phyloP scores from a whole-genome alignment of 2,888 invertebrate genomes.

The Leptopilina myrica region DNA sequence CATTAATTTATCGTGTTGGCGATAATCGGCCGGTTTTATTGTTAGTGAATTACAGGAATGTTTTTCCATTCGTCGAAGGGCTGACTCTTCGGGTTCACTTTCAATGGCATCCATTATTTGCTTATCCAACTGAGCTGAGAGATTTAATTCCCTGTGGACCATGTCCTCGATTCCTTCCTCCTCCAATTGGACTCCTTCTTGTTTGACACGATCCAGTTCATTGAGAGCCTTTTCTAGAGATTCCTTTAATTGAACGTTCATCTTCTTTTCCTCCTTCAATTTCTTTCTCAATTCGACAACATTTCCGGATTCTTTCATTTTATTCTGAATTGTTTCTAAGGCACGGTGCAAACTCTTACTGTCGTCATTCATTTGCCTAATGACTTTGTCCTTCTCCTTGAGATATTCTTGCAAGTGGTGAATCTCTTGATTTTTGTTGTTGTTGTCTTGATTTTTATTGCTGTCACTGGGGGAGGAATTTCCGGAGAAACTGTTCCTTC shows the following conservation, averaged over 20 bases:
- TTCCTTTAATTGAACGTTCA: conserved; percentile 70
- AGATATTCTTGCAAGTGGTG: conserved; percentile 79
- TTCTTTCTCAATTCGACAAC: conserved; percentile 80
- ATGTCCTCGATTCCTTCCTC: conserved; percentile 71
- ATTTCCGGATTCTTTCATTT: conserved; percentile 79
- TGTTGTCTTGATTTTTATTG: conserved; percentile 72
- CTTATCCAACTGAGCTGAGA: conserved; percentile 80
- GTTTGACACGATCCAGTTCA: conserved; percentile 18
- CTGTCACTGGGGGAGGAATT: conserved; percentile 64
- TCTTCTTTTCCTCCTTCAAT: conserved; percentile 78
- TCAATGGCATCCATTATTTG: conserved; percentile 80
- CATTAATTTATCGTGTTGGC: conserved; percentile 44
- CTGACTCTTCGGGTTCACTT: conserved; percentile 70
- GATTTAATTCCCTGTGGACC: conserved; percentile 80
- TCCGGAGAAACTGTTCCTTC: conserved; percentile 64
- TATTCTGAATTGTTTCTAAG: conserved; percentile 77
- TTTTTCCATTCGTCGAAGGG: conserved; percentile 52
- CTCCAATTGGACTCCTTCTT: conserved; percentile 51
- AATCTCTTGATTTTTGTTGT: conserved; percentile 78
- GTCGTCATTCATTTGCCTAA: conserved; percentile 80
- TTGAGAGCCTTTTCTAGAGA: conserved; percentile 69
- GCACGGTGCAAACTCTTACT: conserved; percentile 79
- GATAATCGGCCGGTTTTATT: conserved; percentile 54
- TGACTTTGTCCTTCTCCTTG: conserved; percentile 80
- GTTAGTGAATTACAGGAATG: conserved; percentile 58